Percentiles rank a stretch among this genome's conserved stretches.
Conservation (phyloP, 2,888 invertebrate species). For the Disparrhopalites patrizii region DNA sequence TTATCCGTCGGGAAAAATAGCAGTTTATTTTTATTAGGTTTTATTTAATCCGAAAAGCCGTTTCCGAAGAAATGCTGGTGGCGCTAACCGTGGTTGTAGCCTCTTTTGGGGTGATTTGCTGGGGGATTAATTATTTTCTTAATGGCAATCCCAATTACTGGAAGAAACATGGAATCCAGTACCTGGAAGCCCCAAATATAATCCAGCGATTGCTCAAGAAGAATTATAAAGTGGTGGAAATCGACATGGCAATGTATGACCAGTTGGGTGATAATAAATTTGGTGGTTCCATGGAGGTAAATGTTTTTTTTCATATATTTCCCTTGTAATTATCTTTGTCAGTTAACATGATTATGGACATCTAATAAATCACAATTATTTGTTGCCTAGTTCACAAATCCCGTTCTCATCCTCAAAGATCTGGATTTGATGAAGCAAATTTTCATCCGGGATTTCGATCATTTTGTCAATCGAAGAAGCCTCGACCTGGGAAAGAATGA, state of each 20-base stretch:
- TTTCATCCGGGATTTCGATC: conserved; percentile 20
- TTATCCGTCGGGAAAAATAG: too few species aligned
- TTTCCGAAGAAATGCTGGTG: background rate
- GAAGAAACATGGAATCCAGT: background rate
- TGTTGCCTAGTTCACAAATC: conserved; percentile 1
- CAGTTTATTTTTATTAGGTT: too few species aligned
- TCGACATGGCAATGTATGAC: background rate
- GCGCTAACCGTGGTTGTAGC: background rate
- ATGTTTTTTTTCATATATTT: background rate
- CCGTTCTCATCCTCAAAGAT: conserved; percentile 11
- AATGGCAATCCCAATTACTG: background rate
- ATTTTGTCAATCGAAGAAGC: conserved; percentile 8
- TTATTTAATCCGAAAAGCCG: too few species aligned
- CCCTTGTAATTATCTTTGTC: background rate
- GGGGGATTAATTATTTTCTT: background rate
- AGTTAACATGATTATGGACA: background rate
- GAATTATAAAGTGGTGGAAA: background rate
- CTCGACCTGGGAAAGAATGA: conserved; percentile 11
- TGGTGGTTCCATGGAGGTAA: conserved; percentile 15
- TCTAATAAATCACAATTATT: background rate
- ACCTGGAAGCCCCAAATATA: background rate
- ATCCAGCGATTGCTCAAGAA: background rate
- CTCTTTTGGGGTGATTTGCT: background rate
- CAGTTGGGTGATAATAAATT: background rate
- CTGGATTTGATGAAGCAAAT: conserved; percentile 14